phyloP scores from a whole-genome alignment of 2,797 vertebrate species.

The Synanceia verrucosa region DNA sequence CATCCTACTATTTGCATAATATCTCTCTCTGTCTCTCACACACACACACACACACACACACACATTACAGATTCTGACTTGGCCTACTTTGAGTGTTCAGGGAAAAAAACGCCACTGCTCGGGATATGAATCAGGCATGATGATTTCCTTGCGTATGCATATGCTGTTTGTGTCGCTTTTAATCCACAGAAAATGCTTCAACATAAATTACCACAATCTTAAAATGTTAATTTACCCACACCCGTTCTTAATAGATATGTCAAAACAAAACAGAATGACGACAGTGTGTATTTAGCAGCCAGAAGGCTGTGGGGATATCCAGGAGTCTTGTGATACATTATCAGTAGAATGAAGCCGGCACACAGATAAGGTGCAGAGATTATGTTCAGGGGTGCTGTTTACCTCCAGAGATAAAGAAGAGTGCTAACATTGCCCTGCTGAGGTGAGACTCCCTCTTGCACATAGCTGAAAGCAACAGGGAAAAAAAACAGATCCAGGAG shows the following conservation, averaged over 20 bases:
- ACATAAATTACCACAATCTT: constrained; percentile 26
- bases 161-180: constrained; percentile 28
- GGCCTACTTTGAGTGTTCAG: constrained; percentile 59
- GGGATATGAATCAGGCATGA: constrained; percentile 22
- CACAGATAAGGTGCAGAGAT: constrained; percentile 51
- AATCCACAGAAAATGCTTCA: constrained; percentile 22
- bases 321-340: constrained; percentile 33
- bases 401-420: constrained; percentile 46
- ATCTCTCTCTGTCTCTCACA: constrained; percentile 23
- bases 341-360: constrained; percentile 32
- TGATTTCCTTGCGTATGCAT: constrained; percentile 15
- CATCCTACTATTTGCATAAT: constrained; percentile 38
- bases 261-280: neutral
- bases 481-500: neutral
- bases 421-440: constrained; percentile 19
- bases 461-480: constrained; percentile 21
- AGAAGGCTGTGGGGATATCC: constrained; percentile 3
- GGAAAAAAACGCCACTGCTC: constrained; percentile 14
- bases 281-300: neutral
- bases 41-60: constrained; percentile 8
- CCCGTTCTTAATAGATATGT: constrained; percentile 8
- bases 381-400: constrained; percentile 42
- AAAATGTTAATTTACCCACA: constrained; percentile 12
- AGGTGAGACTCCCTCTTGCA: constrained; percentile 10
- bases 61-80: constrained; percentile 49